Evolutionary conservation across 2,113 vertebrate species (phyloP), one percentile per base, ranked within the genome.

Genomic region (Chaetura pelagica): DNA sequence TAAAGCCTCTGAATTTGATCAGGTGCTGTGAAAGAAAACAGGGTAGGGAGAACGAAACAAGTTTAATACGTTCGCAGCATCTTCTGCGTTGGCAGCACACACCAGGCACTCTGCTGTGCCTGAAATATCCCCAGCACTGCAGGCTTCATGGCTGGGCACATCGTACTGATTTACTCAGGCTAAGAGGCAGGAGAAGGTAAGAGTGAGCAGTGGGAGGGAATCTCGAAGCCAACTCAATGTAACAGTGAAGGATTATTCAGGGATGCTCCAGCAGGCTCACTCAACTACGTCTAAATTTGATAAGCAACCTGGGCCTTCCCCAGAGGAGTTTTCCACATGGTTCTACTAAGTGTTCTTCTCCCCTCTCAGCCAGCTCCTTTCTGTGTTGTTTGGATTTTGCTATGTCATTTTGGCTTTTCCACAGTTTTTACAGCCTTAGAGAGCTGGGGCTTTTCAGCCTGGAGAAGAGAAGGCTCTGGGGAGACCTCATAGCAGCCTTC

Each of bases 261-360:
- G 69, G 69, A 63, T 91, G 81, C 64, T 91, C 63, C 3, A 2
- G 52, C 64, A 72, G 73, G 30, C 38, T 81, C 79, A 86, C 68
- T 52, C 64, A 63, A 4, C 66, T 58, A 59, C 3, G 6, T 48
- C 27, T 79, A 61, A 84, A 84, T 93, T 78, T 84, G 52, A 84
- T 94, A 61, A 91, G 58, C 57, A 81, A 59, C 34, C 73, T 82
- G 13, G 63, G 81, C 58, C 84, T 79, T 91, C 52, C 77, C 48
- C 59, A 71, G 32, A 62, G 48, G 32, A 62, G 48, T 71, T 63
- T 89, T 69, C 63, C 32, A 32, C 0, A 1, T 62, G 38, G 73
- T 18, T 78, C 29, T 48, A 48, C 32, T n/a, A 42, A 84, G 34
- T 18, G 21, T 20, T 77, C 57, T 69, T 40, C 35, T 77, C 16